Evolutionary conservation across 2,113 vertebrate genomes (phyloP).

Genomic region (Microcebus lehilahytsara): DNA sequence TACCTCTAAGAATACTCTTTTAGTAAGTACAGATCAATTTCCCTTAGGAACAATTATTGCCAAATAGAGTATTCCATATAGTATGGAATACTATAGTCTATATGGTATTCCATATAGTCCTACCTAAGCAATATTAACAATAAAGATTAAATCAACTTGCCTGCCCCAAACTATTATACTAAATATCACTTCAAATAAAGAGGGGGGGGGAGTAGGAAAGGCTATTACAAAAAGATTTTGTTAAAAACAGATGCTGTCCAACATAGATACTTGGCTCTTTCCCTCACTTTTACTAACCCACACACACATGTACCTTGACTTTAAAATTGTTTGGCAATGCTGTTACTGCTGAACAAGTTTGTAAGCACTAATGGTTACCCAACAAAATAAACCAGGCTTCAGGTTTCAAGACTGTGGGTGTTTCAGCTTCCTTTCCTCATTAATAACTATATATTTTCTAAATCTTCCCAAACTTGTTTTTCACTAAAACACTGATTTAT

Average conservation of each 20-base stretch:
- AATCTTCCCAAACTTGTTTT: constrained; percentile 11
- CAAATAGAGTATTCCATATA: background rate
- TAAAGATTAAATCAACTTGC: background rate
- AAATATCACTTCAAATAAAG: background rate
- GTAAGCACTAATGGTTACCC: background rate
- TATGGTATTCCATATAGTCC: background rate
- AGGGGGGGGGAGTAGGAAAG: background rate
- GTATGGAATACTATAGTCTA: background rate
- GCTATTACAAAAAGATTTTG: background rate
- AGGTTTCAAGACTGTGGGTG: background rate
- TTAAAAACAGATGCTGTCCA: background rate
- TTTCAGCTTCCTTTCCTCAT: constrained; percentile 6
- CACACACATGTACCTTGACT: background rate
- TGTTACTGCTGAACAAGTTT: background rate
- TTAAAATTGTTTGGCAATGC: background rate
- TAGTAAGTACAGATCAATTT: constrained; percentile 16
- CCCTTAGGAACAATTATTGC: constrained; percentile 23
- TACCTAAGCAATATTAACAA: constrained; percentile 38
- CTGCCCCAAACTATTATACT: background rate
- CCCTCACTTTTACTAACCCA: background rate
- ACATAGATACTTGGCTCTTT: background rate
- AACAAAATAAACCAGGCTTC: constrained; percentile 34
- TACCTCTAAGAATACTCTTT: background rate
- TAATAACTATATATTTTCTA: background rate
- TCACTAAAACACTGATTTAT: background rate